phyloP scores from a whole-genome alignment of 2,888 invertebrate species.

The Hirtodrosophila confusa region DNA sequence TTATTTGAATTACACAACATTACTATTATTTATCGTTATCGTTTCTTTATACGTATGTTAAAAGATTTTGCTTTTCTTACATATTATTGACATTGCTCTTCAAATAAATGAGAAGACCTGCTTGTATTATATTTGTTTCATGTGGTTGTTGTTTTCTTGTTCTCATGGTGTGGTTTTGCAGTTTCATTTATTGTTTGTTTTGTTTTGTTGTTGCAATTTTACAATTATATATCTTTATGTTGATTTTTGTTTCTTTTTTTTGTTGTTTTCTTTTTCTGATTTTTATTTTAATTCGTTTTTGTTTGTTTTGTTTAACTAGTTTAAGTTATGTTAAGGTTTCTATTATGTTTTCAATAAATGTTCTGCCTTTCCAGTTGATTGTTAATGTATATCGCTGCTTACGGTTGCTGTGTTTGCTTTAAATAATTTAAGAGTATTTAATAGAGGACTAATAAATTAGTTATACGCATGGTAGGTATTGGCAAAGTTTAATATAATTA shows the following conservation, averaged over 20 bases:
- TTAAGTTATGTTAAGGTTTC: constrained; percentile 48
- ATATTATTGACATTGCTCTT: constrained; percentile 77
- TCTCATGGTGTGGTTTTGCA: constrained; percentile 39
- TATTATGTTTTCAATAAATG: constrained; percentile 42
- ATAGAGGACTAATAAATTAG: constrained; percentile 77
- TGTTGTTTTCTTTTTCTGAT: constrained; percentile 23
- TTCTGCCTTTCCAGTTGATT: constrained; percentile 47
- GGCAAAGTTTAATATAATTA: constrained; percentile 69
- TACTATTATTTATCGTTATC: constrained; percentile 72
- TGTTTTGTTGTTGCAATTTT: constrained; percentile 20
- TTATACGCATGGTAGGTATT: constrained; percentile 74
- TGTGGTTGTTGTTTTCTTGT: constrained; percentile 35
- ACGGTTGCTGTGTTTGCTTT: constrained; percentile 42
- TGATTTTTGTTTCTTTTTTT: constrained; percentile 18
- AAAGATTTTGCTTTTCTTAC: constrained; percentile 68
- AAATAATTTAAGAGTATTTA: constrained; percentile 81
- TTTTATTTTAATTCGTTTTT: constrained; percentile 15
- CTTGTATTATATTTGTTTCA: constrained; percentile 25
- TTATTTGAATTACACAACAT: constrained; percentile 78
- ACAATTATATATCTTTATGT: constrained; percentile 39
- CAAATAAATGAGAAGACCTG: constrained; percentile 62
- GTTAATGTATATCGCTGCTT: constrained; percentile 30
- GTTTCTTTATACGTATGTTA: constrained; percentile 64
- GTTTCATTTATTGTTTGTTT: constrained; percentile 20
- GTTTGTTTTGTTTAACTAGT: constrained; percentile 44